Evolutionary conservation across 2,888 invertebrate species (phyloP).

Genomic region (Eurytoma adleriae): DNA sequence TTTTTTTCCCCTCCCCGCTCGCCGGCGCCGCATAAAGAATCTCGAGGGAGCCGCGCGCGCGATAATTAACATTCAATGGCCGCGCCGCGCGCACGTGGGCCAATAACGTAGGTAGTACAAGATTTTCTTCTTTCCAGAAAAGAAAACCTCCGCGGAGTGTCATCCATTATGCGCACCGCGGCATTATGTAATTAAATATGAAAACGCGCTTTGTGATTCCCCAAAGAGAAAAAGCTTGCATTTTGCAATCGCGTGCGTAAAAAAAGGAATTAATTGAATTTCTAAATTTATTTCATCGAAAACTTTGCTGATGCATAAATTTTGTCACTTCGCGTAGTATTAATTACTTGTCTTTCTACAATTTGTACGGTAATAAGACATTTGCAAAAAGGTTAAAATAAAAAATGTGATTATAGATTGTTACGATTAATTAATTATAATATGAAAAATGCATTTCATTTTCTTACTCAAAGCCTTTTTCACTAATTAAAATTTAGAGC

Average conservation of each 20-base stretch:
- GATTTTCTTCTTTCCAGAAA: slow-evolving; percentile 29
- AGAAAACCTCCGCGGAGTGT: slow-evolving; percentile 60
- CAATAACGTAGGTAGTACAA: slow-evolving; percentile 63
- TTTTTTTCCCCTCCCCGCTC: not conserved
- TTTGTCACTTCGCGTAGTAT: too few species aligned
- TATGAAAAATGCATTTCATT: too few species aligned
- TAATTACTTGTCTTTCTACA: too few species aligned
- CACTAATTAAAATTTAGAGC: too few species aligned
- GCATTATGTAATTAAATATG: slow-evolving; percentile 35
- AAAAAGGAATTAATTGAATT: not conserved
- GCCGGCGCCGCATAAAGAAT: not conserved
- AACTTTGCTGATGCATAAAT: not conserved
- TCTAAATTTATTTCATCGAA: not conserved
- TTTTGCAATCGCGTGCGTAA: not conserved
- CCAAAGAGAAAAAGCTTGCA: not conserved
- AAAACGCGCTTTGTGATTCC: not conserved
- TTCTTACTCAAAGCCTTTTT: too few species aligned
- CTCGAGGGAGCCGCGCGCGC: slow-evolving; percentile 13
- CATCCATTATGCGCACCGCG: slow-evolving; percentile 54
- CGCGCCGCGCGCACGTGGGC: slow-evolving; percentile 63
- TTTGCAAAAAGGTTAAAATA: too few species aligned
- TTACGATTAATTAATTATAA: too few species aligned
- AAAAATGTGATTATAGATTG: too few species aligned
- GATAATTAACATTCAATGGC: slow-evolving; percentile 62
- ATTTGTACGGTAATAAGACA: too few species aligned